Percentiles rank a stretch among this genome's conserved stretches.
Evolutionary conservation across 92 coral and sea anemone species (phyloP).

Genomic region (Nematostella vectensis): DNA sequence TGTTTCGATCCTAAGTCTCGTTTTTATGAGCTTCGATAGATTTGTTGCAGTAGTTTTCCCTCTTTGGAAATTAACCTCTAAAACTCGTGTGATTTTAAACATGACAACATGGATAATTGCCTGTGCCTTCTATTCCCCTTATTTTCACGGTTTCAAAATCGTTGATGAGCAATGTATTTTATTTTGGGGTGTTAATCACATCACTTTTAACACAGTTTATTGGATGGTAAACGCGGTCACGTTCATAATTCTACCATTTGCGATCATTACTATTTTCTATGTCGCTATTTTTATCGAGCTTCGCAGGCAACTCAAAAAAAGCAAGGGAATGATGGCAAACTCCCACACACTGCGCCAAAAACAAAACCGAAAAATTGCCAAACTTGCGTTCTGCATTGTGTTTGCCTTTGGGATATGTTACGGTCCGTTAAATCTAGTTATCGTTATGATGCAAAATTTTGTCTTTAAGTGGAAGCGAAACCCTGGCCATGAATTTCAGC

Average conservation of each 20-base stretch:
- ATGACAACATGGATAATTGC: slow-evolving; percentile 12
- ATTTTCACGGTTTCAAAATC: slow-evolving; percentile 6
- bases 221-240: background rate
- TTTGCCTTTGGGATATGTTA: slow-evolving; percentile 17
- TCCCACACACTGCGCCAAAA: slow-evolving; percentile 17
- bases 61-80: background rate
- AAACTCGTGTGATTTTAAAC: slow-evolving; percentile 4
- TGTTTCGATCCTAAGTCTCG: slow-evolving; percentile 18
- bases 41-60: slow-evolving; percentile 28
- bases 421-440: slow-evolving; percentile 5
- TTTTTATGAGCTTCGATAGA: slow-evolving; percentile 22
- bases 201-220: background rate
- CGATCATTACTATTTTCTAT: slow-evolving; percentile 4
- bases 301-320: slow-evolving; percentile 1
- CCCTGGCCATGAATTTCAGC: background rate
- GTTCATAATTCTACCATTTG: slow-evolving; percentile 3
- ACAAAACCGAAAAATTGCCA: slow-evolving; percentile 11
- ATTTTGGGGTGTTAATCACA: background rate
- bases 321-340: too few relatives aligned
- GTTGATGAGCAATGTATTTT: background rate
- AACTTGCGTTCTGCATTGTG: slow-evolving; percentile 12
- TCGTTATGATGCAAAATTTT: slow-evolving; percentile 2
- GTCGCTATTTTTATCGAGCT: slow-evolving; percentile 6
- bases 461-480: background rate
- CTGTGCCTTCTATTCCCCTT: background rate